Conservation (phyloP, 1,140 invertebrate species). For the Chymomyza costata region DNA sequence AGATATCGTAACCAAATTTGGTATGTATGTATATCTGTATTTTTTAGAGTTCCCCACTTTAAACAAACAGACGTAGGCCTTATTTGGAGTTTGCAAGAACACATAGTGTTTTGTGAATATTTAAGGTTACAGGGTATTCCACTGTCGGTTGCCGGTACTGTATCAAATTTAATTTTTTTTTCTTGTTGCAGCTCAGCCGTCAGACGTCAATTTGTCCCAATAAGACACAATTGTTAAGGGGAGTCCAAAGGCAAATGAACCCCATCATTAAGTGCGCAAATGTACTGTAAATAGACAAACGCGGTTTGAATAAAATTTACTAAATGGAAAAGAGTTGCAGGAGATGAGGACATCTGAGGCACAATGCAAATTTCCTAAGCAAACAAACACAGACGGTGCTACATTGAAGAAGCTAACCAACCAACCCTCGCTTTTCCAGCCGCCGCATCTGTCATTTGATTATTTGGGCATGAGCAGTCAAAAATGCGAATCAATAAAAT, state of each 20-base stretch:
- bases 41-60: no score
- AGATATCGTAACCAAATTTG: no score
- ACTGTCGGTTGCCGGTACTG: no score
- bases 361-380: conserved; percentile 59
- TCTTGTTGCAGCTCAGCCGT: no score
- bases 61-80: no score
- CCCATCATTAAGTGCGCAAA: conserved; percentile 72
- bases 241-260: conserved; percentile 34
- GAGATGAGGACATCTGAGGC: neutral
- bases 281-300: conserved; percentile 73
- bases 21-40: no score
- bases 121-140: no score
- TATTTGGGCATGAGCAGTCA: conserved; percentile 54
- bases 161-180: no score
- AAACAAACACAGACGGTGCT: conserved; percentile 34
- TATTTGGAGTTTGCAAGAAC: no score
- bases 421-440: neutral
- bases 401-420: neutral
- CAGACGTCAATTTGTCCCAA: no score
- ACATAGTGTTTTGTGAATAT: no score
- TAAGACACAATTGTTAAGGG: no score
- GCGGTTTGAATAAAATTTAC: conserved; percentile 65
- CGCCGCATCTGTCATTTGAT: conserved; percentile 43
- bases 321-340: conserved; percentile 53
- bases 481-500: conserved; percentile 62